Base-by-base conservation (phyloP, 1,140 invertebrate species). In the Drosophila quadrilineata region DNA sequence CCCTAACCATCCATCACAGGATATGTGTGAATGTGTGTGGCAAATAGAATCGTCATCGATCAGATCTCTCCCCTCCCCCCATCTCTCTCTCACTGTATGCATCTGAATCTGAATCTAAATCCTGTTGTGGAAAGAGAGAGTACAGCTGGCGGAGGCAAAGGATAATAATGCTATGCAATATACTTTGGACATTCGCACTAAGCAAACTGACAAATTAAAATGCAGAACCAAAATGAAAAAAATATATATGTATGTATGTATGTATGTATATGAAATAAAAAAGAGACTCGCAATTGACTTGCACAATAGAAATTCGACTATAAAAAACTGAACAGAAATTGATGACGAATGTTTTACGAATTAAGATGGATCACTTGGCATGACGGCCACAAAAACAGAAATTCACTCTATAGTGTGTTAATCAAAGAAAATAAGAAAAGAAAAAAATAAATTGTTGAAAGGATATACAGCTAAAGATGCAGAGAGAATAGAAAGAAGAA, bases 41-140 rank as follows among this genome's bases (percentile, higher is more conserved):
- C 79, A 79, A 88, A 88, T 88, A 76, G 75, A 85, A 87, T 69
- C 64, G 77, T 87, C 85, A 87, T 87, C 85, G 85, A 87, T 87
- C 85, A 87, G 74, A 43, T 46, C 22, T 14, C 14, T n/a, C n/a
- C n/a, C n/a, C n/a, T n/a, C n/a, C n/a, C n/a, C n/a, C n/a, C n/a
- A n/a, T n/a, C n/a, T n/a, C n/a, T n/a, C n/a, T n/a, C n/a, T n/a
- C n/a, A n/a, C n/a, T n/a, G n/a, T n/a, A n/a, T n/a, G n/a, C n/a
- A n/a, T n/a, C n/a, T n/a, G n/a, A n/a, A n/a, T n/a, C n/a, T n/a
- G n/a, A n/a, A n/a, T n/a, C n/a, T n/a, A n/a, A n/a, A n/a, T n/a
- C n/a, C n/a, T n/a, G n/a, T n/a, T n/a, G n/a, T n/a, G n/a, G n/a
- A n/a, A n/a, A n/a, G n/a, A n/a, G n/a, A n/a, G 14, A 12, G 17